Evolutionary conservation across 2,113 vertebrate species (phyloP).

Genomic region (Piaya cayana): DNA sequence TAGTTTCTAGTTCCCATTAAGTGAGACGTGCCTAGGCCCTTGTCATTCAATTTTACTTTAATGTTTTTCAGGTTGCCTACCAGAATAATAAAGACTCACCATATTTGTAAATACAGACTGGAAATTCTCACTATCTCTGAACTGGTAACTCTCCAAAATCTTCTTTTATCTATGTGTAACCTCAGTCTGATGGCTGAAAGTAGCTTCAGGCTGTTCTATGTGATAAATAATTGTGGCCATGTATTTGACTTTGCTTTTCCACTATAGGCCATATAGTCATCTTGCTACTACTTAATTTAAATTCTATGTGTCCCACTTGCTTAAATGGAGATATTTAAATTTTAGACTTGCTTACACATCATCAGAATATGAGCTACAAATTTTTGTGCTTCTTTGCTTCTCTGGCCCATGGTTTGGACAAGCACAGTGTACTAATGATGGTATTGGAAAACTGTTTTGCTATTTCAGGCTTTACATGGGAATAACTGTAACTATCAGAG

Average conservation of each 20-base stretch:
- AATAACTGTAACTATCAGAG: not conserved
- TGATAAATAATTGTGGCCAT: not conserved
- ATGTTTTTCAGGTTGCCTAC: not conserved
- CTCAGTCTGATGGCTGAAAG: not conserved
- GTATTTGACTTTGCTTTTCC: not conserved
- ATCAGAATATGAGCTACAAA: not conserved
- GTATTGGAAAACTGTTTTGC: not conserved
- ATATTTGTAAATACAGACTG: not conserved
- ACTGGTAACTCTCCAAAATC: not conserved
- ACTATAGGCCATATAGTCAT: not conserved
- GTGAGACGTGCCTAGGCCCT: fast-evolving
- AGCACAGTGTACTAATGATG: too few species aligned
- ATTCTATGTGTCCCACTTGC: not conserved
- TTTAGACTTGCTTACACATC: not conserved
- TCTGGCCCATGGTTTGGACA: not conserved
- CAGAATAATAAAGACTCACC: not conserved
- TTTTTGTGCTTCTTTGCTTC: not conserved
- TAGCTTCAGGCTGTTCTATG: not conserved
- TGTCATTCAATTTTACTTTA: not conserved
- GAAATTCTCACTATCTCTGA: not conserved
- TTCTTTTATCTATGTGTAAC: not conserved
- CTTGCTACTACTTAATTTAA: not conserved
- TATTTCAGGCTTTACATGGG: not conserved
- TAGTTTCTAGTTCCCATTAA: not conserved
- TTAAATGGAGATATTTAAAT: not conserved